These are phyloP conservation scores for Jacana jacana DNA, from an alignment of 2,113 vertebrate species.

Conservation along the genomic window DNA sequence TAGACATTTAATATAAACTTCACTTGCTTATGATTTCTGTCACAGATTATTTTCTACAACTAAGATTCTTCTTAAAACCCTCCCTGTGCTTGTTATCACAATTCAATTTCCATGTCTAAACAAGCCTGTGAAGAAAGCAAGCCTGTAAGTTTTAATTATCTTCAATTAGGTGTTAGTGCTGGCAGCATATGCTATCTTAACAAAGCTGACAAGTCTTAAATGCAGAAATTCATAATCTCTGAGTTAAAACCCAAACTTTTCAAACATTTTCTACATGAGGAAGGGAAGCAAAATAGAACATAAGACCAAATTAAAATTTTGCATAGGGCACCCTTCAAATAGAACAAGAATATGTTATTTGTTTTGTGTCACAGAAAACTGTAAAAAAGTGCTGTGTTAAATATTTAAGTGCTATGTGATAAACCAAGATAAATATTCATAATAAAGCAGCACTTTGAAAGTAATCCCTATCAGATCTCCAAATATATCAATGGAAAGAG, in stretches of 20 bases:
- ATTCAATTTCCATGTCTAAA: background rate
- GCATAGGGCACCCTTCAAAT: background rate
- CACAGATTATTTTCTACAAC: background rate
- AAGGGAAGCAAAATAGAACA: background rate
- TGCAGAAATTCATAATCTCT: background rate
- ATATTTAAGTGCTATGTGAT: background rate
- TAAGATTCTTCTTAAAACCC: background rate
- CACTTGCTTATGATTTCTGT: background rate
- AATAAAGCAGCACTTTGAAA: background rate
- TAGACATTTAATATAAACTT: background rate
- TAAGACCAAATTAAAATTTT: background rate
- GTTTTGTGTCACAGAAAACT: background rate
- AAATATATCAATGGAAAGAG: background rate
- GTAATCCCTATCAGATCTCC: background rate
- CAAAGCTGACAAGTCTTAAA: background rate
- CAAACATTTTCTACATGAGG: background rate
- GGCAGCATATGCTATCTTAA: background rate
- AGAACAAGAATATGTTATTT: background rate
- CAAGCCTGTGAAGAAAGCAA: background rate
- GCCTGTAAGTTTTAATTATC: background rate
- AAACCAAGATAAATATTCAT: background rate
- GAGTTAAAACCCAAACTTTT: background rate
- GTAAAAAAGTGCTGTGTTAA: background rate
- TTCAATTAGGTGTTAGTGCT: background rate
- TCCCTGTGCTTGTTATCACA: background rate